A percentile compares a stretch with the other conserved stretches of the same genome.
phyloP scores from a whole-genome alignment of 2,888 invertebrate species.

The Clepsis dumicolana region DNA sequence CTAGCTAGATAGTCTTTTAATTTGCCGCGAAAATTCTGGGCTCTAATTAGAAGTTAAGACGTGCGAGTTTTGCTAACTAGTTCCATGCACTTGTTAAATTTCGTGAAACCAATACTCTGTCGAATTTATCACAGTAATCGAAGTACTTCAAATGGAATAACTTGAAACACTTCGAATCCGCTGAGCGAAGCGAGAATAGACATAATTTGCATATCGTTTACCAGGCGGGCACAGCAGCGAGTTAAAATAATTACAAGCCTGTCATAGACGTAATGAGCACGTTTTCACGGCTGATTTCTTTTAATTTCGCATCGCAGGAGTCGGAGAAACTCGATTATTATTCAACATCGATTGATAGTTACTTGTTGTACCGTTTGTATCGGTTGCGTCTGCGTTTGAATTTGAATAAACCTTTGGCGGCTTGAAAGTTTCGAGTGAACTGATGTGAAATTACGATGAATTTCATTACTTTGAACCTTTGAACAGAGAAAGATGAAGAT shows the following conservation, averaged over 20 bases:
- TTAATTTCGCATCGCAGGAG: not conserved
- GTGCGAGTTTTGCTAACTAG: no score
- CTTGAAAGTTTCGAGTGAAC: not conserved
- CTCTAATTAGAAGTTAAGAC: no score
- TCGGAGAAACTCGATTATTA: conserved; percentile 11
- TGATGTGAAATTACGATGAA: not conserved
- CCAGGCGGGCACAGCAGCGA: not conserved
- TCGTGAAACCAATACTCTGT: no score
- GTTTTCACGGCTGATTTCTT: conserved; percentile 16
- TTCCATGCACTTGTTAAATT: no score
- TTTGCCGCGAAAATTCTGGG: no score
- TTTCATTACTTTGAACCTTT: not conserved
- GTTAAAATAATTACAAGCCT: conserved; percentile 11
- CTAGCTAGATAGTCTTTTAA: no score
- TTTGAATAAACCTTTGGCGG: not conserved
- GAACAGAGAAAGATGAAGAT: no score
- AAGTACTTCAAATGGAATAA: no score
- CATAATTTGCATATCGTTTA: not conserved
- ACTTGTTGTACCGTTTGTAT: conserved; percentile 4
- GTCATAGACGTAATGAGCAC: not conserved
- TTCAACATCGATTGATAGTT: conserved; percentile 1
- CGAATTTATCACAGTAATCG: no score
- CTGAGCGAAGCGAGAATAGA: conserved; percentile 1
- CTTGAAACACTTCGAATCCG: no score
- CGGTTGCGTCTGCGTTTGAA: not conserved